Evolutionary conservation across 2,113 vertebrate genomes (phyloP).

Genomic region (Myiagra hebetior): DNA sequence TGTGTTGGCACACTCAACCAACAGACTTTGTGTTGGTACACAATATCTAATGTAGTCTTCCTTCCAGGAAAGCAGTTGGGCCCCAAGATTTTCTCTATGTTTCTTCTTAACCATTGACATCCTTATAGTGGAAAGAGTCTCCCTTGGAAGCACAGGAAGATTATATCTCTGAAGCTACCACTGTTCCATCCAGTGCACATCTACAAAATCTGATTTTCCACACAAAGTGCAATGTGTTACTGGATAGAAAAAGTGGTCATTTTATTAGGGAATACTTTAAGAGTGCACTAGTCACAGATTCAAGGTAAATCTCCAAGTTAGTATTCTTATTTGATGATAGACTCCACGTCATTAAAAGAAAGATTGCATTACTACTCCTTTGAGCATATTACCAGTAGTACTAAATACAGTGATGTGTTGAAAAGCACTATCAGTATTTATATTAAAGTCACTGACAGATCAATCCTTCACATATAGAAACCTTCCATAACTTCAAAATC

Average conservation of each 20-base stretch:
- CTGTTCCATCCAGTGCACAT: not conserved
- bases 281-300: accelerated
- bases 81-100: not conserved
- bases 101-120: not conserved
- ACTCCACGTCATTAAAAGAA: not conserved
- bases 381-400: not conserved
- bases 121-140: not conserved
- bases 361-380: not conserved
- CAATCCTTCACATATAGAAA: not conserved
- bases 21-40: not conserved
- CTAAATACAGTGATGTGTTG: not conserved
- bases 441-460: not conserved
- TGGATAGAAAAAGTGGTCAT: not conserved
- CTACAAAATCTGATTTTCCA: not conserved
- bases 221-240: not conserved
- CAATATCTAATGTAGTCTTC: not conserved
- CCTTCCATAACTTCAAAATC: not conserved
- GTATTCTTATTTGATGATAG: not conserved
- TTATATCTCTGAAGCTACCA: not conserved
- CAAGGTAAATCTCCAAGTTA: not conserved
- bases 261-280: not conserved
- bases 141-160: not conserved
- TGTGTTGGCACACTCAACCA: not conserved
- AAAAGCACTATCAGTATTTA: not conserved
- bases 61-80: not conserved